These are phyloP conservation scores for Apocheima hispidaria DNA, from an alignment of 2,888 invertebrate genomes.

Conservation along the genomic window DNA sequence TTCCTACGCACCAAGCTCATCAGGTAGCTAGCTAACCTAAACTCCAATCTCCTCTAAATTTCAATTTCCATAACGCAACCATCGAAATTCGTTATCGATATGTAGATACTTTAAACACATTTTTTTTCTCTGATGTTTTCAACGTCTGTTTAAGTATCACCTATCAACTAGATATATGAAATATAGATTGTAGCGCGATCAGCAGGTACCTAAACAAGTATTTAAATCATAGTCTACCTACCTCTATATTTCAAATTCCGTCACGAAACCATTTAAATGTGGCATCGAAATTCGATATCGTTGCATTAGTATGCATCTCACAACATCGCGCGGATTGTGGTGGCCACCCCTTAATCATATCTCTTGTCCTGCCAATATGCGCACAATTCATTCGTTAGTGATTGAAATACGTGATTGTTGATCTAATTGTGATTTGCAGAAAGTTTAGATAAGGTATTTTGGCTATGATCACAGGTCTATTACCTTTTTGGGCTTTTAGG, in stretches of 20 bases:
- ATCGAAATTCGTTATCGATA: slow-evolving; percentile 42
- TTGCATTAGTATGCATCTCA: slow-evolving; percentile 60
- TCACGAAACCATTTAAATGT: slow-evolving; percentile 38
- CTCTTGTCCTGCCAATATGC: slow-evolving; percentile 64
- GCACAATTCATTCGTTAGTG: slow-evolving; percentile 67
- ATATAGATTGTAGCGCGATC: too few species aligned
- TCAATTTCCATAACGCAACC: slow-evolving; percentile 30
- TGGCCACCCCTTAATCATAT: slow-evolving; percentile 62
- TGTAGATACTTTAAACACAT: too few species aligned
- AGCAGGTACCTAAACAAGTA: too few species aligned
- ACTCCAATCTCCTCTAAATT: slow-evolving; percentile 18
- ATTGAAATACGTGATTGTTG: slow-evolving; percentile 41
- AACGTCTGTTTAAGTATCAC: too few species aligned
- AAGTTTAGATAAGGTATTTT: slow-evolving; percentile 4
- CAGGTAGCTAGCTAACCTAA: too few species aligned
- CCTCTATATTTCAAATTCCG: slow-evolving; percentile 20
- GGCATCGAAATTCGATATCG: slow-evolving; percentile 42
- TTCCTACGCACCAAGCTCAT: too few species aligned
- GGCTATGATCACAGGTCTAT: background rate
- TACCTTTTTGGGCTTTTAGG: too few species aligned
- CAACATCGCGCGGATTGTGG: slow-evolving; percentile 54
- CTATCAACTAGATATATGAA: too few species aligned
- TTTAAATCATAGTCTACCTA: too few species aligned
- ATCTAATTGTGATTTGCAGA: slow-evolving; percentile 14
- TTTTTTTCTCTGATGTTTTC: too few species aligned